A percentile compares a stretch with the other conserved stretches of the same genome.
These are phyloP conservation scores for Lasioglossum albipes DNA, from an alignment of 1,140 invertebrate genomes.

Conservation along the genomic window DNA sequence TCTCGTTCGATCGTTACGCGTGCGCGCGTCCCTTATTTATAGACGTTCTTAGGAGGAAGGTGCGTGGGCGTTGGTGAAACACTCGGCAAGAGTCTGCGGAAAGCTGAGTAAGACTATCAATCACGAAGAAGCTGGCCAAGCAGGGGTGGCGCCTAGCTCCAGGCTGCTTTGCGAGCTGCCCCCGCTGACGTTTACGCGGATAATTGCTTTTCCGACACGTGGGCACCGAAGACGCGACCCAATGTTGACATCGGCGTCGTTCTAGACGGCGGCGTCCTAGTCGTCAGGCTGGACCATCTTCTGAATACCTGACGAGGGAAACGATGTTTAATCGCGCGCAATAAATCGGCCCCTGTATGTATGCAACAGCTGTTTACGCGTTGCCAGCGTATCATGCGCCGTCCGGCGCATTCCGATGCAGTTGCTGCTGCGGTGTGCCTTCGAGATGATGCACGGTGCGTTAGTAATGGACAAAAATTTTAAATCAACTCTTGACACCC, in stretches of 20 bases:
- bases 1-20: constrained; percentile 20
- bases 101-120: constrained; percentile 29
- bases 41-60: not conserved
- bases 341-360: constrained; percentile 35
- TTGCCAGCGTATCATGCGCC: not conserved
- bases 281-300: constrained; percentile 23
- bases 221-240: not conserved
- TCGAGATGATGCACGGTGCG: no score
- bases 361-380: constrained; percentile 27
- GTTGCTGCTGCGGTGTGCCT: no score
- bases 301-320: constrained; percentile 21
- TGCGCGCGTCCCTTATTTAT: constrained; percentile 20
- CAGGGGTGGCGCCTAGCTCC: not conserved
- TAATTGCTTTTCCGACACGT: constrained; percentile 52
- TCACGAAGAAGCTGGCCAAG: constrained; percentile 44
- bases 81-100: constrained; percentile 3
- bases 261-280: no score
- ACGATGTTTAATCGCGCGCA: constrained; percentile 25
- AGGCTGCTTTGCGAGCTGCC: constrained; percentile 18
- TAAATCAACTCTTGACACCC: no score
- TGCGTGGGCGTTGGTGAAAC: not conserved
- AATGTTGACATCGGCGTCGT: no score
- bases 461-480: no score
- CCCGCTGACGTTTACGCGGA: constrained; percentile 31
- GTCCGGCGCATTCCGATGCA: no score